These are phyloP conservation scores for Trichomycterus rosablanca DNA, from an alignment of 2,113 vertebrate genomes.

Conservation along the genomic window DNA sequence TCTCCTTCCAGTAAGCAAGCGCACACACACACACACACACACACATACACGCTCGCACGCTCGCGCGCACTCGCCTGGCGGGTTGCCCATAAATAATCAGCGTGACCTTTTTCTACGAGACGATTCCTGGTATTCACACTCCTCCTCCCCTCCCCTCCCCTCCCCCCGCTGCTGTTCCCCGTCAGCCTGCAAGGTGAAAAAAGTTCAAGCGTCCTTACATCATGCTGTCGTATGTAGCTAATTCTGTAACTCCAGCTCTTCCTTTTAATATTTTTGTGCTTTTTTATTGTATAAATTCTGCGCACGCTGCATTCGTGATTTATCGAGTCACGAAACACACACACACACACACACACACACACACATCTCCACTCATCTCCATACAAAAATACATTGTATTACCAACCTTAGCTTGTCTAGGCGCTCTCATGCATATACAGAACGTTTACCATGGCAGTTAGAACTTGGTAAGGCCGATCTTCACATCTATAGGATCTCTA, in stretches of 20 bases:
- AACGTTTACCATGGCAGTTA: no score
- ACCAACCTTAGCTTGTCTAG: no score
- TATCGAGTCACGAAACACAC: no score
- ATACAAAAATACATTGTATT: no score
- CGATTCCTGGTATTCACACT: slow-evolving; percentile 75
- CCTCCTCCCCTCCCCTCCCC: slow-evolving; percentile 60
- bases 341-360: no score
- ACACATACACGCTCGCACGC: slow-evolving; percentile 35
- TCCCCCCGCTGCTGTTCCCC: slow-evolving; percentile 36
- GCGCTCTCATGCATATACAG: no score
- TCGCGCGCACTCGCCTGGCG: slow-evolving; percentile 49
- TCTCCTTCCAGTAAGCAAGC: slow-evolving; percentile 64
- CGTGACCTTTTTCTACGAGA: slow-evolving; percentile 64
- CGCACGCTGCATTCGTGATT: no score
- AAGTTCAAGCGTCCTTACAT: slow-evolving; percentile 53
- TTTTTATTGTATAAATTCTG: no score
- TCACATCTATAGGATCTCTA: no score
- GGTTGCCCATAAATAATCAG: slow-evolving; percentile 69
- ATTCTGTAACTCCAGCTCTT: neutral
- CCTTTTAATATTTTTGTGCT: no score
- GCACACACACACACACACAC: slow-evolving; percentile 40
- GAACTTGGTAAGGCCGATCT: no score
- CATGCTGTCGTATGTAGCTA: slow-evolving; percentile 1
- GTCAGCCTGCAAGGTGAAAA: slow-evolving; percentile 57
- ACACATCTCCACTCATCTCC: no score